A percentile compares a stretch with the other conserved stretches of the same genome.
Conservation (phyloP, 2,797 vertebrate genomes). For the Coendou prehensilis region DNA sequence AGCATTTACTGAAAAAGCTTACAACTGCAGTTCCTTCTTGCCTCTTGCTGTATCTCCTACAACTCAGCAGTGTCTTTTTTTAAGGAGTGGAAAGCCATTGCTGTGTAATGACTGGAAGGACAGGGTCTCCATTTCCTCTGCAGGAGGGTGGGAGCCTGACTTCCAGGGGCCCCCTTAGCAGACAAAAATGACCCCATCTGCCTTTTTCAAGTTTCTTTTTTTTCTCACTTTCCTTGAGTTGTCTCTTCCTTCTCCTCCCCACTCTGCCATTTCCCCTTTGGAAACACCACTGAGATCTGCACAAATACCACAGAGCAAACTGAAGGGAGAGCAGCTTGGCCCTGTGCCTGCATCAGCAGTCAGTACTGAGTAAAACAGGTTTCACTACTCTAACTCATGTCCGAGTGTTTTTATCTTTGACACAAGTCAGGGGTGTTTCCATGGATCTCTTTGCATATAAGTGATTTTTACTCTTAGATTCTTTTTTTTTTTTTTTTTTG, state of each 20-base stretch:
- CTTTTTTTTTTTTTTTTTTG: not conserved
- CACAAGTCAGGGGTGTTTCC: not conserved
- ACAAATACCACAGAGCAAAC: not conserved
- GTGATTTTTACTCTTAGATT: not conserved
- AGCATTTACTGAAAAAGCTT: not conserved
- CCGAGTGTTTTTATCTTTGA: not conserved
- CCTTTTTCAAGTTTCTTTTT: too few relatives aligned
- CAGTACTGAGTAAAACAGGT: not conserved
- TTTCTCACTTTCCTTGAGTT: not conserved
- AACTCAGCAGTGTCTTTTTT: too few relatives aligned
- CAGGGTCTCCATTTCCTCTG: not conserved
- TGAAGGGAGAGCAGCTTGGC: not conserved
- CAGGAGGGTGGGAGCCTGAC: not conserved
- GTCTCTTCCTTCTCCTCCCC: not conserved
- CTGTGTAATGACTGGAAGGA: not conserved
- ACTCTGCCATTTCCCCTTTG: not conserved
- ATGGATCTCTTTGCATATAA: not conserved
- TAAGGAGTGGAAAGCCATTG: not conserved
- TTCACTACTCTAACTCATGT: not conserved
- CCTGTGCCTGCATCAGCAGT: not conserved
- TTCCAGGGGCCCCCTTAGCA: not conserved
- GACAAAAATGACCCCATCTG: not conserved
- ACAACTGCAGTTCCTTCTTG: not conserved
- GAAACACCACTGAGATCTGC: not conserved
- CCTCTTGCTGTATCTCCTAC: not conserved